Conservation (phyloP, 2,797 vertebrate genomes). For the Molossus alvarezi region DNA sequence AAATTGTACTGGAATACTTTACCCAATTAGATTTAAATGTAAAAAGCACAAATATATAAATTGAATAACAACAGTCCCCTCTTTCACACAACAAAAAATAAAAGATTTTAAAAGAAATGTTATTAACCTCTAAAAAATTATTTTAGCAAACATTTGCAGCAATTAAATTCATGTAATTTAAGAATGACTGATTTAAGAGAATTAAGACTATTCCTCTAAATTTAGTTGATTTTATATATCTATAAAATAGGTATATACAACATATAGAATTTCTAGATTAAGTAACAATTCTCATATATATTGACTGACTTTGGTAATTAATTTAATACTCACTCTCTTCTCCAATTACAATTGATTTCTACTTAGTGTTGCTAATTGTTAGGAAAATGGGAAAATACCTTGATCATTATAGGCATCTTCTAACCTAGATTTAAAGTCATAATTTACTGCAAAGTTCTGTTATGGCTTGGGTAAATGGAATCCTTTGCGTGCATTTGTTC, state of each 20-base stretch:
- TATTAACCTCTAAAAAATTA: background rate
- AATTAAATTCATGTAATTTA: conserved; percentile 53
- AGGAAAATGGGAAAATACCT: conserved; percentile 45
- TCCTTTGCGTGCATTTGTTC: background rate
- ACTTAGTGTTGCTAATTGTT: conserved; percentile 66
- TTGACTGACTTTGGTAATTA: conserved; percentile 55
- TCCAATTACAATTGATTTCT: conserved; percentile 76
- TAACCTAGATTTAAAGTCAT: conserved; percentile 3
- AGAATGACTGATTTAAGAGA: background rate
- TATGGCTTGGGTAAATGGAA: background rate
- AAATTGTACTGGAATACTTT: conserved; percentile 9
- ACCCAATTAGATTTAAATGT: conserved; percentile 24
- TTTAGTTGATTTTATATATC: background rate
- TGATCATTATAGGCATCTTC: conserved; percentile 56
- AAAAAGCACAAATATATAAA: background rate
- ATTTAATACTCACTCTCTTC: conserved; percentile 49
- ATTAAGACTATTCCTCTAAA: background rate
- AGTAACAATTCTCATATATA: background rate
- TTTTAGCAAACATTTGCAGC: conserved; percentile 2
- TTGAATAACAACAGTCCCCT: background rate
- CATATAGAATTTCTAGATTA: conserved; percentile 46
- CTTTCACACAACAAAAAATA: background rate
- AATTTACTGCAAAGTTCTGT: background rate
- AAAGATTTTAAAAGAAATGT: conserved; percentile 12
- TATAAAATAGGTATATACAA: conserved; percentile 32